phyloP scores from a whole-genome alignment of 2,113 vertebrate species.

The Leptosomus discolor region DNA sequence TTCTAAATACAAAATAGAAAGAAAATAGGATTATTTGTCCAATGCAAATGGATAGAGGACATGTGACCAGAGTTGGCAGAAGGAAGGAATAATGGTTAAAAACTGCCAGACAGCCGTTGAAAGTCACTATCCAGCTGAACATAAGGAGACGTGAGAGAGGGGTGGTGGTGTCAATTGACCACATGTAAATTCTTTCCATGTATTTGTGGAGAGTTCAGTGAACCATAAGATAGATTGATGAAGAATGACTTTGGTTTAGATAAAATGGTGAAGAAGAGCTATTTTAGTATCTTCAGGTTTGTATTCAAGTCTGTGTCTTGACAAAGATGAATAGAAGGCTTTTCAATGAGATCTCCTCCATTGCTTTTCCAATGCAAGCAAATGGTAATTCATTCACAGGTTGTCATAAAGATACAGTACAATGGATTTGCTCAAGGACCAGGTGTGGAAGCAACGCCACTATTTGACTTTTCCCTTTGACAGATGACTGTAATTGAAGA shows the following conservation, averaged over 20 bases:
- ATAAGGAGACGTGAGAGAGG: neutral
- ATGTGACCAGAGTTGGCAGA: neutral
- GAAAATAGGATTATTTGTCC: neutral
- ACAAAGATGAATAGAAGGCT: neutral
- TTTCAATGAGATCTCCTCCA: slow-evolving; percentile 1
- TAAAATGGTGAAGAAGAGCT: neutral
- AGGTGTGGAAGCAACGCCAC: slow-evolving; percentile 59
- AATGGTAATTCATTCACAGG: neutral
- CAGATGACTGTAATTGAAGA: slow-evolving; percentile 63
- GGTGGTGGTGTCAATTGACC: neutral
- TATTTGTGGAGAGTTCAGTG: neutral
- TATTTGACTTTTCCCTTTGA: slow-evolving; percentile 64
- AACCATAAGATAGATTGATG: neutral
- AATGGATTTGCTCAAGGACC: slow-evolving; percentile 45
- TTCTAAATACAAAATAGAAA: neutral
- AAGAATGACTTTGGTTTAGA: neutral
- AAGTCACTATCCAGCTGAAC: neutral
- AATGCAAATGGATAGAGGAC: neutral
- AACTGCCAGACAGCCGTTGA: neutral
- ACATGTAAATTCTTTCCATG: neutral
- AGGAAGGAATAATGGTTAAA: neutral
- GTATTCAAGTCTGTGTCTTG: neutral
- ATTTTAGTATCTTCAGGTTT: slow-evolving; percentile 20
- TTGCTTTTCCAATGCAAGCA: neutral
- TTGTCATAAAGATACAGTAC: neutral